Conservation (phyloP, 35 echinoderm and acorn worm species). For the Nesometra sesokonis region DNA sequence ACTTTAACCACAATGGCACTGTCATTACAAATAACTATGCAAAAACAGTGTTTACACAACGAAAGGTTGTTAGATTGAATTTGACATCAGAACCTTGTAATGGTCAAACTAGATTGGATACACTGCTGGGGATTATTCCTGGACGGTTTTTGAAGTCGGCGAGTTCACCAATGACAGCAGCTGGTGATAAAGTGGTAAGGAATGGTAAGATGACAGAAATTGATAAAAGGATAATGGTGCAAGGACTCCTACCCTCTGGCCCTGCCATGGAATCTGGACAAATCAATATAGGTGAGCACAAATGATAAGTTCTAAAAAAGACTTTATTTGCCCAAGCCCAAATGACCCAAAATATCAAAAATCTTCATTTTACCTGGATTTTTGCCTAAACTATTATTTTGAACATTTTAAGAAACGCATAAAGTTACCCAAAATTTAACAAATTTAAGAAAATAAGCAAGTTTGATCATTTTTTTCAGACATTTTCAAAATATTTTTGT, state of each 20-base stretch:
- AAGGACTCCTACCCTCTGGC: constrained; percentile 35
- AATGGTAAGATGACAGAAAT: constrained; percentile 17
- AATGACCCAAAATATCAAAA: too few species aligned
- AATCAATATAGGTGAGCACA: constrained; percentile 63
- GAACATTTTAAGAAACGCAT: too few species aligned
- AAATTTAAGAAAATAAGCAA: too few species aligned
- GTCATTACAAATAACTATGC: not conserved
- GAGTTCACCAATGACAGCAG: not conserved
- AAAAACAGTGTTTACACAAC: not conserved
- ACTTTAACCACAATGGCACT: not conserved
- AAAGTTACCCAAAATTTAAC: too few species aligned
- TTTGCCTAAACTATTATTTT: too few species aligned
- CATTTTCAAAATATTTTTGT: too few species aligned
- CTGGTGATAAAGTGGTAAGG: constrained; percentile 5
- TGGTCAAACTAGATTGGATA: constrained; percentile 11
- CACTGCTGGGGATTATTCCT: constrained; percentile 44
- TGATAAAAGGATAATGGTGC: constrained; percentile 22
- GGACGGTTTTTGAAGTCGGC: not conserved
- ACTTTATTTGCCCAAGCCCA: too few species aligned
- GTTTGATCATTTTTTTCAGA: too few species aligned
- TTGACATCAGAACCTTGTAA: not conserved
- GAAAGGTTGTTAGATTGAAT: not conserved
- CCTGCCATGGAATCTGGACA: constrained; percentile 58
- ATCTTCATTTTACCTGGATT: too few species aligned
- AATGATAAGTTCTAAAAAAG: too few species aligned